phyloP scores from a whole-genome alignment of 2,888 invertebrate species.

The Lacanobia wlatinum region DNA sequence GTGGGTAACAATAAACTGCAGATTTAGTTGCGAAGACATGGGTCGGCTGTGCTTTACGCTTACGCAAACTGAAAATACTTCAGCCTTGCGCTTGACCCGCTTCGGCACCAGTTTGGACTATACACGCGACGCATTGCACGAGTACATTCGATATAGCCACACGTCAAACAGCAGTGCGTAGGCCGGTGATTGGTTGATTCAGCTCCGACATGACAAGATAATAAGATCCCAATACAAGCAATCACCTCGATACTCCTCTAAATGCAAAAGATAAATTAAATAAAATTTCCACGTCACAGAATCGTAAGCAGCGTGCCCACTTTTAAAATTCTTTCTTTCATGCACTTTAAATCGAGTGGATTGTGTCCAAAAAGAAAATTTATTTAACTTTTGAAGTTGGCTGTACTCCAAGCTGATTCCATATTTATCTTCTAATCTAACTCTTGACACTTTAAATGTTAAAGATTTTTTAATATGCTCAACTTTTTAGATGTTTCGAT shows the following conservation, averaged over 20 bases:
- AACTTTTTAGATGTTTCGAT: constrained; percentile 36
- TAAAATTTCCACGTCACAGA: neutral
- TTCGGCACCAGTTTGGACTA: constrained; percentile 56
- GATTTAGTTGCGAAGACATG: constrained; percentile 53
- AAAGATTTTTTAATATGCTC: constrained; percentile 42
- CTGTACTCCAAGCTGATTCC: constrained; percentile 79
- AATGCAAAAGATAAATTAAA: constrained; percentile 16
- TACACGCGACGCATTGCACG: constrained; percentile 32
- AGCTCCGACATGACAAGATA: constrained; percentile 28
- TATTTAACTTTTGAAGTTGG: constrained; percentile 78
- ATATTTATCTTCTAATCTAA: constrained; percentile 80
- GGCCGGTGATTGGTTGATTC: constrained; percentile 23
- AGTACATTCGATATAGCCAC: constrained; percentile 29
- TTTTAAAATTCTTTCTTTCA: constrained; percentile 40
- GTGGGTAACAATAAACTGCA: constrained; percentile 26
- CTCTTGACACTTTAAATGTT: constrained; percentile 49
- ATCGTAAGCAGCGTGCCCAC: constrained; percentile 1
- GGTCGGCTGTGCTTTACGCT: constrained; percentile 56
- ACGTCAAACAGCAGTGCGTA: constrained; percentile 37
- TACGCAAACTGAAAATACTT: constrained; percentile 71
- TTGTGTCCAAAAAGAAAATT: constrained; percentile 73
- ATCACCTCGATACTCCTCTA: constrained; percentile 14
- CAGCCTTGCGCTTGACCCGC: constrained; percentile 79
- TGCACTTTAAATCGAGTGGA: constrained; percentile 58
- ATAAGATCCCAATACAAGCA: constrained; percentile 7